These are phyloP conservation scores for Scaeva pyrastri DNA, from an alignment of 2,888 invertebrate genomes.

Conservation along the genomic window DNA sequence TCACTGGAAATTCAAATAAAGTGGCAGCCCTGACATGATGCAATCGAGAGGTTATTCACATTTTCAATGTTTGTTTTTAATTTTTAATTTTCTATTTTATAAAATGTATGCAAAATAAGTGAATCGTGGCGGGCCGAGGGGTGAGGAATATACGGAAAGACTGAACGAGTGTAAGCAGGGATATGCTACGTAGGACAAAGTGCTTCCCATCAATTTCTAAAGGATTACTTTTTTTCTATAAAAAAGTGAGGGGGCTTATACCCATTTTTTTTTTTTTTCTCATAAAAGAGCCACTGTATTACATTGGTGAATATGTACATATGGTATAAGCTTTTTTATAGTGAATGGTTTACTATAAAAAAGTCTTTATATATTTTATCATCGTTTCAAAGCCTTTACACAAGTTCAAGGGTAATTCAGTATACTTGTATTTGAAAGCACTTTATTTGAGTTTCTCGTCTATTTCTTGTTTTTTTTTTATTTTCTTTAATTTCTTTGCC, in stretches of 20 bases:
- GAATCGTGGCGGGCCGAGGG: background rate
- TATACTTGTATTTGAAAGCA: conserved; percentile 49
- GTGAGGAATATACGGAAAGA: background rate
- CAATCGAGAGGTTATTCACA: conserved; percentile 72
- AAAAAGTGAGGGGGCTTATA: background rate
- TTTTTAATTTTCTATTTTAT: conserved; percentile 68
- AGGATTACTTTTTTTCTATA: conserved; percentile 10
- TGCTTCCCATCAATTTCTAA: conserved; percentile 45
- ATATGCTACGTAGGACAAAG: conserved; percentile 36
- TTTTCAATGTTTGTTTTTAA: conserved; percentile 72
- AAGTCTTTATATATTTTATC: conserved; percentile 2
- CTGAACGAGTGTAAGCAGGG: background rate
- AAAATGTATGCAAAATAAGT: conserved; percentile 6
- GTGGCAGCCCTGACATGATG: conserved; percentile 9
- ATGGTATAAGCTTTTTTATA: background rate
- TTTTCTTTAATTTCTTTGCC: background rate
- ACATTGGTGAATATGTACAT: background rate
- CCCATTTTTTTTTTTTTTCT: conserved; percentile 9
- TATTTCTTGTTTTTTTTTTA: background rate
- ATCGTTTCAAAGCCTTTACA: conserved; percentile 19
- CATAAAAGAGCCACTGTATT: background rate
- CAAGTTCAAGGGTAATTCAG: conserved; percentile 70
- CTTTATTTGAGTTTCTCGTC: conserved; percentile 15
- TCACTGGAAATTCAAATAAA: background rate
- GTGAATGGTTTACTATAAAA: background rate